Evolutionary conservation across 2,113 vertebrate genomes (phyloP).

Genomic region (Rhinichthys klamathensis): DNA sequence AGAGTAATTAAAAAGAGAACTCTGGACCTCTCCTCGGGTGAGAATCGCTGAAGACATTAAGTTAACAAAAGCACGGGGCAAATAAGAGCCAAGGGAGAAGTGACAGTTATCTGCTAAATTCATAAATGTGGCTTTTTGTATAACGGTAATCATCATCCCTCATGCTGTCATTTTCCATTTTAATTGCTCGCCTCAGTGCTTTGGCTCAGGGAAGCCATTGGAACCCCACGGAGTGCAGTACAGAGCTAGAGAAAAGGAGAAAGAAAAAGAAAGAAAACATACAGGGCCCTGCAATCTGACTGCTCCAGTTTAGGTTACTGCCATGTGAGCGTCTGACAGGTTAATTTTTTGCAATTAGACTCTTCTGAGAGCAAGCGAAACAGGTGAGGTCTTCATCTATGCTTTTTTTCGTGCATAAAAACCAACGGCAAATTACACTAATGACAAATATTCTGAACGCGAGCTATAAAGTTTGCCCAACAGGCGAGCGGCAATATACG

Average conservation of each 20-base stretch:
- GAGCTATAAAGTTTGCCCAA: slow-evolving; percentile 52
- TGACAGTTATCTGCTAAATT: slow-evolving; percentile 92
- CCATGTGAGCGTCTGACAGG: slow-evolving; percentile 67
- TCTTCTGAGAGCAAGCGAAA: slow-evolving; percentile 83
- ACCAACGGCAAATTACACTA: slow-evolving; percentile 48
- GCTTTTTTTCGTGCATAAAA: slow-evolving; percentile 30
- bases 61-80: slow-evolving; percentile 84
- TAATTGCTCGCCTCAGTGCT: slow-evolving; percentile 72
- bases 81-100: slow-evolving; percentile 81
- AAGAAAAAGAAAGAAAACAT: slow-evolving; percentile 58
- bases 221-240: slow-evolving; percentile 65
- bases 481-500: background rate
- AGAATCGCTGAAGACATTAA: slow-evolving; percentile 83
- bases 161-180: slow-evolving; percentile 75
- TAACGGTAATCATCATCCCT: slow-evolving; percentile 91
- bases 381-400: slow-evolving; percentile 54
- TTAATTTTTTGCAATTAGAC: slow-evolving; percentile 77
- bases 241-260: slow-evolving; percentile 57
- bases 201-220: slow-evolving; percentile 63
- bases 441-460: slow-evolving; percentile 55
- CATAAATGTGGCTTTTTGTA: slow-evolving; percentile 91
- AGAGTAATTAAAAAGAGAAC: slow-evolving; percentile 80
- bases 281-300: slow-evolving; percentile 61
- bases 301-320: slow-evolving; percentile 66
- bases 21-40: slow-evolving; percentile 79